Conservation (phyloP, 1,140 invertebrate genomes). For the Triops longicaudatus region DNA sequence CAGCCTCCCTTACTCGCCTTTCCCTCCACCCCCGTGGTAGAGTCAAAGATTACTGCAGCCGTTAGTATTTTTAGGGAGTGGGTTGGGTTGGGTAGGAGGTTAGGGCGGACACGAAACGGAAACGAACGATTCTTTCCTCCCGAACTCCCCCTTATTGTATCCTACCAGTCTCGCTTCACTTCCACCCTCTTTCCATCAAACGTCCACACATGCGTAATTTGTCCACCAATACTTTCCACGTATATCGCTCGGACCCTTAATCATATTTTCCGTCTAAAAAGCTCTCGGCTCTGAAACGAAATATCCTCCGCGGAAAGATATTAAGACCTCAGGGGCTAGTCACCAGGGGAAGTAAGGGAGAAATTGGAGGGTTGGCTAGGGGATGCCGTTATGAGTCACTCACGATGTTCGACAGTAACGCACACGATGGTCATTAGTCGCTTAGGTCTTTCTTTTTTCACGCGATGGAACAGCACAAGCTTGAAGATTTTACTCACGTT, state of each 20-base stretch:
- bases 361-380: too few species aligned
- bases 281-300: neutral
- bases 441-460: neutral
- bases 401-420: neutral
- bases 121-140: conserved; percentile 2
- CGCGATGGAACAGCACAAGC: neutral
- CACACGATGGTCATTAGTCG: neutral
- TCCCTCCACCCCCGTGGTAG: neutral
- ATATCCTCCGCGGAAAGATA: neutral
- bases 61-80: neutral
- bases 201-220: conserved; percentile 15
- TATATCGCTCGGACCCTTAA: neutral
- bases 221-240: conserved; percentile 9
- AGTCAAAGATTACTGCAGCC: conserved; percentile 2
- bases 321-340: conserved; percentile 2
- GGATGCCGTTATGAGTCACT: neutral
- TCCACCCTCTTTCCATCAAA: neutral
- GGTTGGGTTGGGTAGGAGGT: neutral
- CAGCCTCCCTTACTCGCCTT: neutral
- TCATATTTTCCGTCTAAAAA: neutral
- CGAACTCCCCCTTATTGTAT: neutral
- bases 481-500: neutral
- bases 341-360: neutral
- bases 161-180: neutral
- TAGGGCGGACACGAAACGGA: neutral